These are phyloP conservation scores for Drosophila setifemur DNA, from an alignment of 1,140 invertebrate genomes.

Conservation along the genomic window DNA sequence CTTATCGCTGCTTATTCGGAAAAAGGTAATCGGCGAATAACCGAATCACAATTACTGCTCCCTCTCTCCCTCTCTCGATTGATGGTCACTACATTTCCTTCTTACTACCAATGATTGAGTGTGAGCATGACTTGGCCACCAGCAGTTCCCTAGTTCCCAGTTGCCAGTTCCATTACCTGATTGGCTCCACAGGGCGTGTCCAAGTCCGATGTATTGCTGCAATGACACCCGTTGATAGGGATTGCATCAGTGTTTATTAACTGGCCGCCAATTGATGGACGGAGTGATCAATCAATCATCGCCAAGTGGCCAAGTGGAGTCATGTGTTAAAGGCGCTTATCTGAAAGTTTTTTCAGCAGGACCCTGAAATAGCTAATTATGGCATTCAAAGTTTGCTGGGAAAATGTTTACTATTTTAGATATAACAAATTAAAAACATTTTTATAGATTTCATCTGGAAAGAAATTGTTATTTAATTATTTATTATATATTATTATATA, in stretches of 20 bases:
- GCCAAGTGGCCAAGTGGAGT: background rate
- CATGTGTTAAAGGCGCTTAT: no score
- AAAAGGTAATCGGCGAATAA: conserved; percentile 40
- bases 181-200: conserved; percentile 23
- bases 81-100: conserved; percentile 17
- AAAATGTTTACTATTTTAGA: no score
- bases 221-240: conserved; percentile 28
- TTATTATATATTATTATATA: no score
- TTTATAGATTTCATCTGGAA: no score
- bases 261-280: background rate
- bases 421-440: no score
- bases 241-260: conserved; percentile 15
- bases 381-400: no score
- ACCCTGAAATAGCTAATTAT: no score
- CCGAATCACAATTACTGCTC: conserved; percentile 38
- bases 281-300: conserved; percentile 30
- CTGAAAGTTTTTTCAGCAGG: no score
- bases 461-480: no score
- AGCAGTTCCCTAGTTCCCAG: no score
- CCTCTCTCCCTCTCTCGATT: conserved; percentile 1
- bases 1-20: conserved; percentile 41
- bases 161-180: conserved; percentile 22
- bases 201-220: conserved; percentile 10
- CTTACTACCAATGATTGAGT: conserved; percentile 68
- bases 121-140: conserved; percentile 58